Evolutionary conservation across 2,113 vertebrate species (phyloP), one percentile per base, ranked within the genome.

Genomic region (Alces alces): DNA sequence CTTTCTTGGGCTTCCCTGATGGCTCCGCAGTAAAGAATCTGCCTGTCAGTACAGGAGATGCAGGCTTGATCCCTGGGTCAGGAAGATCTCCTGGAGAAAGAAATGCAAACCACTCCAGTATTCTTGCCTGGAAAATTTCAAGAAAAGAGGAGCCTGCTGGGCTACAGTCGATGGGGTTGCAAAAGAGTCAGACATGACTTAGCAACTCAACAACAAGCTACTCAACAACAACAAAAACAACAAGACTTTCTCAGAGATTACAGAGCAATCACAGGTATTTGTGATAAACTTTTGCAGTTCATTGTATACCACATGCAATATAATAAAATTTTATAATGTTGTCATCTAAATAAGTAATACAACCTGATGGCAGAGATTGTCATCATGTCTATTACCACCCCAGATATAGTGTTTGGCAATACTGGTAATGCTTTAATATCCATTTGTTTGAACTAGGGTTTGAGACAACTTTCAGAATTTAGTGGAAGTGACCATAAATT

Each of bases 141-240:
- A 12, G n/a, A 10, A 6, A n/a, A 21, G 10, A 21, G 66, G 36
- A 36, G 9, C 10, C n/a, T 39, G n/a, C 19, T 0, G 2, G 36
- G n/a, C 66, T 73, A 19, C 0, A 11, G 11, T 73, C 11, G 2
- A 73, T 39, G n/a, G 11, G 17, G 36, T 23, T 0, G 0, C 66
- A 39, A 6, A 57, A 70, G 66, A 23, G 66, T 73, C 2, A 3
- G 66, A 39, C 36, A 39, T 1, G 5, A 39, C 66, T 57, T 57
- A 57, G 8, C 55, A 57, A 25, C 55, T 23, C 55, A 57, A 21
- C n/a, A n/a, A n/a, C 47, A 47, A 47, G 47, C 47, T 47, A 11
- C 2, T 47, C 55, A 55, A 55, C 55, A 57, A 57, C 55, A 57
- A 57, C 23, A 57, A 57, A 21, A 57, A 8, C 21, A 57, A 57